phyloP scores from a whole-genome alignment of 2,113 vertebrate genomes.

The Phalacrocorax pelagicus region DNA sequence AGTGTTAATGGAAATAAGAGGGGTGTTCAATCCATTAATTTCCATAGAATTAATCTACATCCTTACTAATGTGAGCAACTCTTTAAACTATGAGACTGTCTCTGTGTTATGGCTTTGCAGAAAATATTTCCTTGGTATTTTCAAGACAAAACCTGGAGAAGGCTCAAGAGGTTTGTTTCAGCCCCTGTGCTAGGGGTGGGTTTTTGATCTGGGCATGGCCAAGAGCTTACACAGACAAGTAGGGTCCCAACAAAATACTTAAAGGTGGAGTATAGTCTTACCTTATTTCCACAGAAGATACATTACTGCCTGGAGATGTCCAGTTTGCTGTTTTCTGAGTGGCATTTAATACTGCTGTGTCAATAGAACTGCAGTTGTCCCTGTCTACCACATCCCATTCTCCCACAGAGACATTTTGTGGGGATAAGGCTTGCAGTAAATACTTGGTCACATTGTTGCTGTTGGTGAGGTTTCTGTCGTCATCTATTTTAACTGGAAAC shows the following conservation, averaged over 20 bases:
- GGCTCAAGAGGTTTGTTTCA: not conserved
- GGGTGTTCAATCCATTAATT: not conserved
- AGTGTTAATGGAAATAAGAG: not conserved
- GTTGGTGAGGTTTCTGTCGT: not conserved
- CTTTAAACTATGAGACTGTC: fast-evolving
- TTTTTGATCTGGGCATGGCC: too few species aligned
- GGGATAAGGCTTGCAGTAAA: slow-evolving; percentile 10
- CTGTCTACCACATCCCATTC: fast-evolving
- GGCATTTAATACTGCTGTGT: fast-evolving
- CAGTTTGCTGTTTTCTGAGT: fast-evolving
- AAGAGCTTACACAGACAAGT: not conserved
- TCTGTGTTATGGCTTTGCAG: not conserved
- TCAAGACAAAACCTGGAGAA: not conserved
- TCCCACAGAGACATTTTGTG: not conserved
- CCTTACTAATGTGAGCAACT: not conserved
- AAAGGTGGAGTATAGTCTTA: not conserved
- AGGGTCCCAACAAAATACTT: not conserved
- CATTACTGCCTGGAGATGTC: not conserved
- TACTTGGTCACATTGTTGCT: fast-evolving
- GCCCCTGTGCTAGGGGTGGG: not conserved
- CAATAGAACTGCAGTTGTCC: fast-evolving
- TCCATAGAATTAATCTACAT: fast-evolving
- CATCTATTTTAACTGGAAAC: slow-evolving; percentile 16
- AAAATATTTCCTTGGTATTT: not conserved
- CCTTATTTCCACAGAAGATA: not conserved